phyloP scores from a whole-genome alignment of 2,797 vertebrate species.

The Pelochelys cantorii region DNA sequence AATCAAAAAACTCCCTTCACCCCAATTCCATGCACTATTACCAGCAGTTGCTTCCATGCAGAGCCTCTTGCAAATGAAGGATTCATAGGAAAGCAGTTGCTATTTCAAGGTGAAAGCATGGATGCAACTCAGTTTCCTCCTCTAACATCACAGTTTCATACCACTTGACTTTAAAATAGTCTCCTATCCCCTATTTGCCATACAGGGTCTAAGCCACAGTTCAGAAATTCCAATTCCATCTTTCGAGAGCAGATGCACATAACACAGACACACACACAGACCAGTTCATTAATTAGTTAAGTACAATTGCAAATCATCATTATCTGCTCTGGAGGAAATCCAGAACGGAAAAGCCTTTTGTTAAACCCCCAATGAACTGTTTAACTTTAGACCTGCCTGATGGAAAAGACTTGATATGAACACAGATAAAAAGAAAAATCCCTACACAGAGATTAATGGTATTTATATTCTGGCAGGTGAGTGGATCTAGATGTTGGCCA shows the following conservation, averaged over 20 bases:
- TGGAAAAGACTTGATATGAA: conserved; percentile 27
- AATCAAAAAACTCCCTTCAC: not conserved
- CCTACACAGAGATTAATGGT: not conserved
- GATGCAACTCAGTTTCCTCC: not conserved
- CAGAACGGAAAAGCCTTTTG: not conserved
- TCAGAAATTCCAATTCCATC: not conserved
- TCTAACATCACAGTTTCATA: not conserved
- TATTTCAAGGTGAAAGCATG: not conserved
- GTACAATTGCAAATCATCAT: not conserved
- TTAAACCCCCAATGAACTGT: conserved; percentile 47
- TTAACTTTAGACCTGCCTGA: conserved; percentile 38
- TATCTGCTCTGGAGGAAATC: conserved; percentile 38
- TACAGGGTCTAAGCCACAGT: not conserved
- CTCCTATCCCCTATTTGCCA: not conserved
- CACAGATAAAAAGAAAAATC: conserved; percentile 17
- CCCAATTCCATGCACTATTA: not conserved
- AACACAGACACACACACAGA: fast-evolving
- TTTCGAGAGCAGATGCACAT: not conserved
- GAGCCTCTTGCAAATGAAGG: not conserved
- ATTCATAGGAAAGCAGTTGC: not conserved
- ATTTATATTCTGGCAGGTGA: not conserved
- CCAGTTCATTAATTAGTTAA: conserved; percentile 7
- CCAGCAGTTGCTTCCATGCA: not conserved
- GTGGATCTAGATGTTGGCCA: not conserved
- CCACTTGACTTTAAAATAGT: not conserved